Percentiles rank a stretch among this genome's conserved stretches.
Conservation (phyloP, 2,888 invertebrate genomes). For the Celastrina argiolus region DNA sequence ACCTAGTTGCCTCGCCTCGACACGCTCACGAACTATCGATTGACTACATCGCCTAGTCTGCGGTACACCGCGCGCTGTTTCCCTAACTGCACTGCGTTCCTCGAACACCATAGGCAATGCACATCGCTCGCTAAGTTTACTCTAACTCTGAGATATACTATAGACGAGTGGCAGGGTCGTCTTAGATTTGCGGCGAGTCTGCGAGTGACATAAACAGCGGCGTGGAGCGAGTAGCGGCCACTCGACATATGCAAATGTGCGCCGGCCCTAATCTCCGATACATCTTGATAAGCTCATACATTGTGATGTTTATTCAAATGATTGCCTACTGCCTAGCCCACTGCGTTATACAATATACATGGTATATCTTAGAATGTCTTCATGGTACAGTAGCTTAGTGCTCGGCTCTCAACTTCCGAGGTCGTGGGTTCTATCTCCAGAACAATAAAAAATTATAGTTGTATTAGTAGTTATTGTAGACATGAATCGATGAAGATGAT, state of each 20-base stretch:
- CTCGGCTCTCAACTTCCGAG: no score
- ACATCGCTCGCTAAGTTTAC: neutral
- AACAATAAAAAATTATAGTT: no score
- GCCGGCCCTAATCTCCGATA: neutral
- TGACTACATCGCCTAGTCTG: neutral
- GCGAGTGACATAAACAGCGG: slow-evolving; percentile 27
- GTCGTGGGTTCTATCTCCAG: no score
- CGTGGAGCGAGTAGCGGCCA: neutral
- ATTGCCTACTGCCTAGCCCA: neutral
- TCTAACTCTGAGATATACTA: no score
- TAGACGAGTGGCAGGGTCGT: slow-evolving; percentile 8
- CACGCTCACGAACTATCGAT: neutral
- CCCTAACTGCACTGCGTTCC: no score
- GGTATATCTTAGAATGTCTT: neutral
- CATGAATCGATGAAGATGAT: no score
- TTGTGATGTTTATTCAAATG: slow-evolving; percentile 11
- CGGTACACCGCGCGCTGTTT: slow-evolving; percentile 8
- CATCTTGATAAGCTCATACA: slow-evolving; percentile 12
- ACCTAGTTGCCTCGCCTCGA: slow-evolving; percentile 11
- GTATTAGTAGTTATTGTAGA: no score
- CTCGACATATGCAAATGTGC: slow-evolving; percentile 13
- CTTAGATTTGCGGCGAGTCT: slow-evolving; percentile 26
- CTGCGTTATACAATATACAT: neutral
- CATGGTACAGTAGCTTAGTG: no score
- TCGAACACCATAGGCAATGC: slow-evolving; percentile 8